Conservation (phyloP, 2,888 invertebrate species). For the Chrysina gloriosa region DNA sequence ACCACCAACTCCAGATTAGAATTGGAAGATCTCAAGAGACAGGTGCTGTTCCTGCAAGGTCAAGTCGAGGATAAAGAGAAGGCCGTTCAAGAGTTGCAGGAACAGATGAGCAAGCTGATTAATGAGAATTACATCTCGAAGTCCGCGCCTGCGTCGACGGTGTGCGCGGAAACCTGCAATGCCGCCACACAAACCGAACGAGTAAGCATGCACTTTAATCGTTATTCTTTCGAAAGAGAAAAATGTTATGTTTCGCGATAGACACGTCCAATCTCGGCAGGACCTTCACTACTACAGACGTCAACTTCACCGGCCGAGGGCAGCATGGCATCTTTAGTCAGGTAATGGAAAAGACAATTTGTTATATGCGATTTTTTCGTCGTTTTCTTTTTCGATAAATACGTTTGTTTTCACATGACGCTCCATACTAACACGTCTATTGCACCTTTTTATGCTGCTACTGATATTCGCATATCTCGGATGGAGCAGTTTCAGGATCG, state of each 20-base stretch:
- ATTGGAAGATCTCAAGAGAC: slow-evolving; percentile 82
- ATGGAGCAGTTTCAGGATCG: slow-evolving; percentile 73
- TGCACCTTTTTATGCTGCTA: slow-evolving; percentile 55
- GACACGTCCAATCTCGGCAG: slow-evolving; percentile 71
- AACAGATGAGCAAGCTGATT: slow-evolving; percentile 72
- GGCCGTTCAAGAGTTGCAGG: slow-evolving; percentile 82
- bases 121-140: slow-evolving; percentile 64
- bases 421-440: slow-evolving; percentile 31
- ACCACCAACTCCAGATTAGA: slow-evolving; percentile 69
- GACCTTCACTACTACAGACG: slow-evolving; percentile 69
- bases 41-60: slow-evolving; percentile 86
- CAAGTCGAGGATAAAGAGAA: slow-evolving; percentile 90
- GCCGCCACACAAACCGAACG: slow-evolving; percentile 90
- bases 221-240: slow-evolving; percentile 36
- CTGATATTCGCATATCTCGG: slow-evolving; percentile 54
- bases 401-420: not conserved
- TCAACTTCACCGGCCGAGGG: slow-evolving; percentile 67
- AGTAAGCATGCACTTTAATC: slow-evolving; percentile 66
- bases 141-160: slow-evolving; percentile 62
- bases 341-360: slow-evolving; percentile 59
- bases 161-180: slow-evolving; percentile 71
- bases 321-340: slow-evolving; percentile 69
- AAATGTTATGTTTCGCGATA: slow-evolving; percentile 60
- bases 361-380: not conserved
- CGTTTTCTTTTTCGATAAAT: slow-evolving; percentile 51